These are phyloP conservation scores for Stenopsyche tienmushanensis DNA, from an alignment of 1,140 invertebrate species.

Conservation along the genomic window DNA sequence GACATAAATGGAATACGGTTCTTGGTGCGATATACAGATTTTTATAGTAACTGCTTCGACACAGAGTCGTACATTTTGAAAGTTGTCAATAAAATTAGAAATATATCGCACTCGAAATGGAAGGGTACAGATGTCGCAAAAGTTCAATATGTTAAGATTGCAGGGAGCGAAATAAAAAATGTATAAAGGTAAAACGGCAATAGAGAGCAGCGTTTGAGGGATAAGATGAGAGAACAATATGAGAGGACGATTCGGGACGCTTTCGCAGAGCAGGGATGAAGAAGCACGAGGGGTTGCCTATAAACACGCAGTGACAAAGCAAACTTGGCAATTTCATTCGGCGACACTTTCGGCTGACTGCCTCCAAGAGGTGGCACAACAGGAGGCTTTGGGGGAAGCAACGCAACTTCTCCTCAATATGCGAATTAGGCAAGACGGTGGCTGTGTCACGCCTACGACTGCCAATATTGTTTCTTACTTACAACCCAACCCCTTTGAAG, in stretches of 20 bases:
- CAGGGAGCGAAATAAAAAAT: not conserved
- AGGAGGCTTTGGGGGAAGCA: not conserved
- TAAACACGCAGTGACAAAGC: constrained; percentile 27
- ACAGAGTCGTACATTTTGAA: no score
- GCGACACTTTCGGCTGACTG: constrained; percentile 6
- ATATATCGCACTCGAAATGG: no score
- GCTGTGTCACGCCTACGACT: constrained; percentile 38
- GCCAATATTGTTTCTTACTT: constrained; percentile 37
- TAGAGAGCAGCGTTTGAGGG: not conserved
- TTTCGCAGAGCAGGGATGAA: not conserved
- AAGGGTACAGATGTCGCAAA: no score
- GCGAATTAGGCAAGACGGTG: constrained; percentile 34
- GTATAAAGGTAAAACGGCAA: not conserved
- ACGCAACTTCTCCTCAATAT: constrained; percentile 31
- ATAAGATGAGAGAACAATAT: constrained; percentile 12
- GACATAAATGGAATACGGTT: no score
- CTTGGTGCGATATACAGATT: no score
- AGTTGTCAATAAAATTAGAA: no score
- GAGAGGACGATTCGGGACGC: constrained; percentile 1
- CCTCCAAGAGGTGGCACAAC: not conserved
- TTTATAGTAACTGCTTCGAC: no score
- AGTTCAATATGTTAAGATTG: no score
- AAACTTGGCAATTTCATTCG: constrained; percentile 41
- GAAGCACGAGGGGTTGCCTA: constrained; percentile 8
- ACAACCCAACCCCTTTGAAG: constrained; percentile 16